Evolutionary conservation across 2,888 invertebrate genomes (phyloP).

Genomic region (Ochropleura plecta): DNA sequence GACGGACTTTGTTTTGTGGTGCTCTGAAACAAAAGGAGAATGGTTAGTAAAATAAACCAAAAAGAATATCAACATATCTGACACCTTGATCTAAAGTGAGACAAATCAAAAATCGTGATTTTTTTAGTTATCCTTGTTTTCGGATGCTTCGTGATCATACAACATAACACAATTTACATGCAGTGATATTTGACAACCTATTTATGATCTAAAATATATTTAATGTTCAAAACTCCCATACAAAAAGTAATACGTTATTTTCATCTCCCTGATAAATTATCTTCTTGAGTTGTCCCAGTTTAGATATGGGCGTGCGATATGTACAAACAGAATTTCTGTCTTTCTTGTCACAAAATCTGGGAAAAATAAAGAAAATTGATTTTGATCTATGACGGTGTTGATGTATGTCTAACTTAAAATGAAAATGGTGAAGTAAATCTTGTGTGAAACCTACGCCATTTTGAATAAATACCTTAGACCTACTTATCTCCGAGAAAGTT

Average conservation of each 20-base stretch:
- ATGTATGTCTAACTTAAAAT: background rate
- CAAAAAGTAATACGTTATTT: too few relatives aligned
- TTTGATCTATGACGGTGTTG: background rate
- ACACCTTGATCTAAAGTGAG: too few relatives aligned
- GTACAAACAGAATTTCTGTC: background rate
- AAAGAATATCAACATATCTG: background rate
- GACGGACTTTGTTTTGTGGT: conserved; percentile 89
- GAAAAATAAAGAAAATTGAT: background rate
- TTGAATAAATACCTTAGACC: background rate
- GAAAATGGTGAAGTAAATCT: background rate
- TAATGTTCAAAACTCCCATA: too few relatives aligned
- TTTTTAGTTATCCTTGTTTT: too few relatives aligned
- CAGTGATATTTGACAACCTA: too few relatives aligned
- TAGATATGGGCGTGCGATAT: too few relatives aligned
- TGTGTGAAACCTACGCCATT: background rate
- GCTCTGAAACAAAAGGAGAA: conserved; percentile 75
- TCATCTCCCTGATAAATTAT: too few relatives aligned
- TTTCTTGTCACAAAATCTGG: background rate
- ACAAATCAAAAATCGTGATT: too few relatives aligned
- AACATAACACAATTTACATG: too few relatives aligned
- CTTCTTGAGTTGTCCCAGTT: too few relatives aligned
- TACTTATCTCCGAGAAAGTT: background rate
- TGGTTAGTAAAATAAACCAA: background rate
- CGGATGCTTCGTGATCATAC: too few relatives aligned
- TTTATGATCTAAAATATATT: too few relatives aligned